A percentile compares a stretch with the other conserved stretches of the same genome.
These are phyloP conservation scores for Trematomus loennbergii DNA, from an alignment of 2,113 vertebrate genomes.

Conservation along the genomic window DNA sequence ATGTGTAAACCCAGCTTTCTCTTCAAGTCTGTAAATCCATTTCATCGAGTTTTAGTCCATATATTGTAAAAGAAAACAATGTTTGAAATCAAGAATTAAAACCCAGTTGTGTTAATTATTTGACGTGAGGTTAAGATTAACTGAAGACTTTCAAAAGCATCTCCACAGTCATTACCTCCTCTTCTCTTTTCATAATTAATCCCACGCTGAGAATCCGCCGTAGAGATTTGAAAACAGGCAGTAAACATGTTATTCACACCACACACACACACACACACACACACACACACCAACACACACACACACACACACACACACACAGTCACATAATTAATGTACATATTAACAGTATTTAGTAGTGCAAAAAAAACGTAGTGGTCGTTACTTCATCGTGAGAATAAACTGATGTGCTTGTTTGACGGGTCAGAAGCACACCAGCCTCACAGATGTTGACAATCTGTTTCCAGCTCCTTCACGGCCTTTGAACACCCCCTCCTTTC, in stretches of 20 bases:
- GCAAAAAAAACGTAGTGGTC: no score
- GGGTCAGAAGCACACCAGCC: neutral
- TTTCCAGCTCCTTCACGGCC: constrained; percentile 13
- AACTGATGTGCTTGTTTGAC: neutral
- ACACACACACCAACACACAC: no score
- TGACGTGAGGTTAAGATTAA: no score
- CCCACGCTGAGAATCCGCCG: constrained; percentile 16
- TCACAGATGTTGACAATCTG: constrained; percentile 49
- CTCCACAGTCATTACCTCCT: constrained; percentile 31
- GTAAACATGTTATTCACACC: constrained; percentile 25
- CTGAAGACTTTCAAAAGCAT: neutral
- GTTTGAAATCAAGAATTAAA: no score
- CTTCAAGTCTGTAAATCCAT: neutral
- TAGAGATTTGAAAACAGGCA: neutral
- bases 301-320: no score
- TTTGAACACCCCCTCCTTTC: constrained; percentile 7
- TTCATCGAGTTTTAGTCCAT: no score
- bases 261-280: no score
- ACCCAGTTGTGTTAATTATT: no score
- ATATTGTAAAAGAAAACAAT: no score
- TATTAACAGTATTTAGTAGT: no score
- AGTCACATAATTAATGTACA: no score
- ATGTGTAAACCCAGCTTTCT: constrained; percentile 7
- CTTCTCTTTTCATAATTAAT: constrained; percentile 29
- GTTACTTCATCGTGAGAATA: no score